phyloP scores from a whole-genome alignment of 2,888 invertebrate species.

The Ypsolopha scabrella region DNA sequence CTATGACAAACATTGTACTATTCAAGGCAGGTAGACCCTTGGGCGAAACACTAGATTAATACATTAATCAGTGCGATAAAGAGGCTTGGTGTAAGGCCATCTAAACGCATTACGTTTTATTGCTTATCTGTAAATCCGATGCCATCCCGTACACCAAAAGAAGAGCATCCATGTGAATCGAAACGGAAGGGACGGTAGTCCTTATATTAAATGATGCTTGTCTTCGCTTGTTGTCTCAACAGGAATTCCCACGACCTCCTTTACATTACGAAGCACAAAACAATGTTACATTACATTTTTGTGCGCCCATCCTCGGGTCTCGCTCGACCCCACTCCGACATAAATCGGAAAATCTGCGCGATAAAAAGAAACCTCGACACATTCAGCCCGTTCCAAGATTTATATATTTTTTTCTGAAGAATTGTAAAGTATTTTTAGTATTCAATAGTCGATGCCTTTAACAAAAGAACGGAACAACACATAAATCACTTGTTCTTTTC shows the following conservation, averaged over 20 bases:
- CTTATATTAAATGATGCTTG: constrained; percentile 33
- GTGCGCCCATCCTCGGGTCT: not conserved
- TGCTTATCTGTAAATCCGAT: constrained; percentile 32
- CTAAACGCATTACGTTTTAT: constrained; percentile 34
- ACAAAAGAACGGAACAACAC: constrained; percentile 41
- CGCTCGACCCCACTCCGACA: not conserved
- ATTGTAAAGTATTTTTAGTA: constrained; percentile 12
- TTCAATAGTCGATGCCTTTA: constrained; percentile 32
- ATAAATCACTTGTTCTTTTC: constrained; percentile 48
- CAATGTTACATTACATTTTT: not conserved
- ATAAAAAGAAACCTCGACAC: constrained; percentile 1
- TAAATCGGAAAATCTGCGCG: not conserved
- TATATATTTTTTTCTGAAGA: not conserved
- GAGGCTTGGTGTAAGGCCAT: constrained; percentile 14
- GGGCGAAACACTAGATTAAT: not conserved
- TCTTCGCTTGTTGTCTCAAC: constrained; percentile 18
- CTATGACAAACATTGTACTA: no score
- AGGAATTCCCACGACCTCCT: not conserved
- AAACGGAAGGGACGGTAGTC: constrained; percentile 33
- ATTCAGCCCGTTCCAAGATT: not conserved
- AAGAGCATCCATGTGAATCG: constrained; percentile 30
- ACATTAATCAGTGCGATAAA: not conserved
- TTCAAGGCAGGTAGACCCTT: no score
- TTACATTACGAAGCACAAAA: not conserved
- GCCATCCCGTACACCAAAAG: constrained; percentile 25